These are phyloP conservation scores for Ictidomys tridecemlineatus DNA, from an alignment of 2,113 vertebrate genomes.

Conservation along the genomic window DNA sequence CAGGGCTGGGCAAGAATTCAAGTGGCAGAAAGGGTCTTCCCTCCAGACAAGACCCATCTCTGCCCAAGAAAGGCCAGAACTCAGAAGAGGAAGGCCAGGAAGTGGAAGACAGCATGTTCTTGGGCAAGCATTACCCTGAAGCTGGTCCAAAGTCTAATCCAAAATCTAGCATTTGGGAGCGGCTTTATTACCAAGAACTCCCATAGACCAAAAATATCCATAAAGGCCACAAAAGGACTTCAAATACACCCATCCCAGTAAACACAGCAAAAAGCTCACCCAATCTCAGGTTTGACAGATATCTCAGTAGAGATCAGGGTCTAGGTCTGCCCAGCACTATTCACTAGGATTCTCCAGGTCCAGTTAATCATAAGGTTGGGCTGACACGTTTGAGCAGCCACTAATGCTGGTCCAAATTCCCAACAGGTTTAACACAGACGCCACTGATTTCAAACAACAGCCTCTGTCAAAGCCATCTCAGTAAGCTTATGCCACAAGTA, in stretches of 20 bases:
- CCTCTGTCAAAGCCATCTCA: not conserved
- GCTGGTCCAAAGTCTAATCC: constrained; percentile 27
- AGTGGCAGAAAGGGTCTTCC: constrained; percentile 30
- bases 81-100: constrained; percentile 43
- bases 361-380: not conserved
- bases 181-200: not conserved
- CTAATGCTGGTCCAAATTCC: not conserved
- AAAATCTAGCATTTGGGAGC: not conserved
- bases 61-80: constrained; percentile 33
- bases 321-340: not conserved
- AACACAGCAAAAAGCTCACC: not conserved
- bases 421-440: not conserved
- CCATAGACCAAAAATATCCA: not conserved
- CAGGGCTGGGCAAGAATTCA: constrained; percentile 48
- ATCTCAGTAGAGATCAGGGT: not conserved
- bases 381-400: not conserved
- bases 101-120: constrained; percentile 37
- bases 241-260: not conserved
- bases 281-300: not conserved
- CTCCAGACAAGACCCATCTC: constrained; percentile 60
- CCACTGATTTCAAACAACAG: not conserved
- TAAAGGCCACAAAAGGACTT: not conserved
- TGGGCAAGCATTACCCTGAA: not conserved
- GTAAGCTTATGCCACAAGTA: not conserved
- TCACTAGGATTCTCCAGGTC: not conserved